A percentile compares a stretch with the other conserved stretches of the same genome.
Evolutionary conservation across 2,113 vertebrate species (phyloP).

Genomic region (Micronycteris hirsuta): DNA sequence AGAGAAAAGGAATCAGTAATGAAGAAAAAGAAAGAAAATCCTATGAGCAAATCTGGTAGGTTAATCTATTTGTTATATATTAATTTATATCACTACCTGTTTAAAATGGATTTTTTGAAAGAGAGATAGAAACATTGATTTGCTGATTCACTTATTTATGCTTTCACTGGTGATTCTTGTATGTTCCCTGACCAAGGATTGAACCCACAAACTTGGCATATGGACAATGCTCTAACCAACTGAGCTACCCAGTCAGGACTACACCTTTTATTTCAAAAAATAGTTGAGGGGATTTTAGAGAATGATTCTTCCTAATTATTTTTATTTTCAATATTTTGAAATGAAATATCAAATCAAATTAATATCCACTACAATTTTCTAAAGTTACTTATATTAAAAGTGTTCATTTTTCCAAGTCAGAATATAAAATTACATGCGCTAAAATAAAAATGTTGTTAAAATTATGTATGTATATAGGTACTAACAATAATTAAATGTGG

Average conservation of each 20-base stretch:
- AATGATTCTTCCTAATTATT: not conserved
- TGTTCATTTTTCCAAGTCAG: conserved; percentile 12
- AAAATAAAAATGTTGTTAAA: not conserved
- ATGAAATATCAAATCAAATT: not conserved
- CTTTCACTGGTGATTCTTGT: no score
- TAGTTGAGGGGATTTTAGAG: not conserved
- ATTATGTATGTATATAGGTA: not conserved
- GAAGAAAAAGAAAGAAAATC: not conserved
- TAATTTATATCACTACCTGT: not conserved
- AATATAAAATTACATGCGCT: not conserved
- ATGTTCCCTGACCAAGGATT: no score
- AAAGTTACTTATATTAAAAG: conserved; percentile 18
- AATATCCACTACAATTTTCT: not conserved
- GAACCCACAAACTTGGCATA: no score
- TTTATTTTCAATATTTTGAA: not conserved
- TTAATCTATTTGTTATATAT: not conserved
- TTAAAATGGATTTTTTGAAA: not conserved
- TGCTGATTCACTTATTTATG: no score
- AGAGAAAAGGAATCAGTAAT: not conserved
- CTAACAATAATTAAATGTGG: not conserved
- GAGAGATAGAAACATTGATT: no score
- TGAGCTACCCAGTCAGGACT: no score
- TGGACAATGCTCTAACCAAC: no score
- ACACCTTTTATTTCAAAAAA: not conserved
- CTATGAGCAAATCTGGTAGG: not conserved